Evolutionary conservation across 2,888 invertebrate genomes (phyloP).

Genomic region (Cyaniris semiargus): DNA sequence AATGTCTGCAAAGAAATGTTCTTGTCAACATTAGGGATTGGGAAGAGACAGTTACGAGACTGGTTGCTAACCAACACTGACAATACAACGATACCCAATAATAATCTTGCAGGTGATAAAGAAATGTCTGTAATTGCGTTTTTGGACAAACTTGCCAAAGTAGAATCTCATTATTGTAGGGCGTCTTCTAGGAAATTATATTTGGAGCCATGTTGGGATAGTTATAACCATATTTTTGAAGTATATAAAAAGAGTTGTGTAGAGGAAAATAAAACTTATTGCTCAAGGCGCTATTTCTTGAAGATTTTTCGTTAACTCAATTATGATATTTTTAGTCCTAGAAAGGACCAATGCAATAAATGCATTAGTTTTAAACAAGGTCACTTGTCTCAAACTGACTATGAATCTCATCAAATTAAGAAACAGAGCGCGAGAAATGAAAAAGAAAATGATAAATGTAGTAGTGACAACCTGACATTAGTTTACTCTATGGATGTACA

Average conservation of each 20-base stretch:
- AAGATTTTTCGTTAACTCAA: slow-evolving; percentile 7
- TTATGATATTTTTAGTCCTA: slow-evolving; percentile 7
- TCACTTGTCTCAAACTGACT: slow-evolving; percentile 2
- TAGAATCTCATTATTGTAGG: background rate
- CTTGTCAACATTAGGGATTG: slow-evolving; percentile 5
- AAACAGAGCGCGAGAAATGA: slow-evolving; percentile 7
- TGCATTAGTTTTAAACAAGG: slow-evolving; percentile 6
- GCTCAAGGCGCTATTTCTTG: slow-evolving; percentile 4
- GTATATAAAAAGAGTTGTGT: slow-evolving; percentile 6
- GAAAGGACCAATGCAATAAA: slow-evolving; percentile 6
- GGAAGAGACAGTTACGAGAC: slow-evolving; percentile 8
- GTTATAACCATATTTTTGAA: slow-evolving; percentile 3
- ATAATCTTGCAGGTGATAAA: slow-evolving; percentile 8
- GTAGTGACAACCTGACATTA: slow-evolving; percentile 5
- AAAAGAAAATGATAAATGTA: slow-evolving; percentile 5
- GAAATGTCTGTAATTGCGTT: slow-evolving; percentile 8
- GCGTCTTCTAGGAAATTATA: background rate
- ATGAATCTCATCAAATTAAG: slow-evolving; percentile 3
- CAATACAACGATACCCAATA: slow-evolving; percentile 8
- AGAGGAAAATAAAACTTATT: slow-evolving; percentile 3
- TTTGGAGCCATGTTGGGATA: slow-evolving; percentile 5
- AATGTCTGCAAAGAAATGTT: slow-evolving; percentile 8
- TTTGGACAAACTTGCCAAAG: slow-evolving; percentile 5
- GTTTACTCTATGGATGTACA: slow-evolving; percentile 8
- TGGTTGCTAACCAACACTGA: slow-evolving; percentile 4